A percentile compares a stretch with the other conserved stretches of the same genome.
Conservation (phyloP, 2,888 invertebrate species). For the Dastarcus helophoroides region DNA sequence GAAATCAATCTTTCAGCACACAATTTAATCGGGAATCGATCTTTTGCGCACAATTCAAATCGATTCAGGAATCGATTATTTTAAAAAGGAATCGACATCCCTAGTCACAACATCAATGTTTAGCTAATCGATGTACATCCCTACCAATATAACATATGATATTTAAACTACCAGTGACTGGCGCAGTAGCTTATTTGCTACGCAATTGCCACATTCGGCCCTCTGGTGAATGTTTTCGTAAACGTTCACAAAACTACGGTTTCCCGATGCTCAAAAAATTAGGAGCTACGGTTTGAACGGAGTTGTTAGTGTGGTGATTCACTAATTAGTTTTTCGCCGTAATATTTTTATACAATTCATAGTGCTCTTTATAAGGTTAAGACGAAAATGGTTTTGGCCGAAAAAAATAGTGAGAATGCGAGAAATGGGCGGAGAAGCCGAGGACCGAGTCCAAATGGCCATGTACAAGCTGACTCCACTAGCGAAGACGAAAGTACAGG, state of each 20-base stretch:
- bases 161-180: too few species aligned
- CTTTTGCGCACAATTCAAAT: too few species aligned
- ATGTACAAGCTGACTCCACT: slow-evolving; percentile 69
- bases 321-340: not conserved
- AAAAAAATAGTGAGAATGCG: slow-evolving; percentile 71
- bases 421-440: slow-evolving; percentile 81
- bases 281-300: slow-evolving; percentile 11
- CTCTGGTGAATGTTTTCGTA: not conserved
- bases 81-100: too few species aligned
- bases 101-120: too few species aligned
- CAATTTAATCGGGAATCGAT: too few species aligned
- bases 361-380: not conserved
- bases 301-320: slow-evolving; percentile 1
- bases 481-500: slow-evolving; percentile 71
- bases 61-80: too few species aligned
- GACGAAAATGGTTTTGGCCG: slow-evolving; percentile 70
- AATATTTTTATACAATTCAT: not conserved
- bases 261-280: slow-evolving; percentile 21
- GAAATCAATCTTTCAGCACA: too few species aligned
- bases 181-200: too few species aligned
- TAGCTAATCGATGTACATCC: too few species aligned
- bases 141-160: too few species aligned
- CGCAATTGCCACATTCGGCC: too few species aligned
- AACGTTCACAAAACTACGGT: slow-evolving; percentile 26
- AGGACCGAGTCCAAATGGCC: slow-evolving; percentile 83